Percentiles rank a stretch among this genome's conserved stretches.
Evolutionary conservation across 2,797 vertebrate genomes (phyloP).

Genomic region (Cyclura pinguis): DNA sequence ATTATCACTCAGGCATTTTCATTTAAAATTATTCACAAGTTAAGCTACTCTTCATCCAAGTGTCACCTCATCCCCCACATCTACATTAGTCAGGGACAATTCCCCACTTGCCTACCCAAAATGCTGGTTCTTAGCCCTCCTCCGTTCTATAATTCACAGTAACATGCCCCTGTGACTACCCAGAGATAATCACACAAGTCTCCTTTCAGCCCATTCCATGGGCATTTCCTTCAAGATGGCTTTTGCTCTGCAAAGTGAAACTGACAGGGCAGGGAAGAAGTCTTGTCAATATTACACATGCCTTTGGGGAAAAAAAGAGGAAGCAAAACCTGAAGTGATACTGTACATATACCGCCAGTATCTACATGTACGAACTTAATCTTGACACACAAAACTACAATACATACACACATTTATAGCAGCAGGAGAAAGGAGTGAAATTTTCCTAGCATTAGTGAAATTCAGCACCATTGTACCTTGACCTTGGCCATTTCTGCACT

Average conservation of each 20-base stretch:
- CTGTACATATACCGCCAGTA: neutral
- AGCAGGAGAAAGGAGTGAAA: neutral
- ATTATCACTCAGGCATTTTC: slow-evolving; percentile 11
- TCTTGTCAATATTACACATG: slow-evolving; percentile 4
- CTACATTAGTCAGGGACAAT: neutral
- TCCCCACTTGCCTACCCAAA: neutral
- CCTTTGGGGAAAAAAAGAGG: neutral
- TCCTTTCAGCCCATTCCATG: neutral
- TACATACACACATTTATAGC: neutral
- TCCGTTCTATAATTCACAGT: neutral
- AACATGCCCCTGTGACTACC: neutral
- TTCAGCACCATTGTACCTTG: neutral
- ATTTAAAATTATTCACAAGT: neutral
- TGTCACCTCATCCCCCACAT: neutral
- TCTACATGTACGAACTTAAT: neutral
- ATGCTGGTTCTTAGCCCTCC: neutral
- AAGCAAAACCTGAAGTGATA: neutral
- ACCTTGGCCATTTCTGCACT: neutral
- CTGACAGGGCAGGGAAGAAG: neutral
- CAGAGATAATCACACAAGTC: neutral
- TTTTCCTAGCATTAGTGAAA: neutral
- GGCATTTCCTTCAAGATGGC: neutral
- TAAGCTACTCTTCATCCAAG: neutral
- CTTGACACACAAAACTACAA: neutral
- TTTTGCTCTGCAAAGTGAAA: neutral